Evolutionary conservation across 1,140 invertebrate genomes (phyloP), one percentile per base, ranked within the genome.

Genomic region (Drosophila auraria): DNA sequence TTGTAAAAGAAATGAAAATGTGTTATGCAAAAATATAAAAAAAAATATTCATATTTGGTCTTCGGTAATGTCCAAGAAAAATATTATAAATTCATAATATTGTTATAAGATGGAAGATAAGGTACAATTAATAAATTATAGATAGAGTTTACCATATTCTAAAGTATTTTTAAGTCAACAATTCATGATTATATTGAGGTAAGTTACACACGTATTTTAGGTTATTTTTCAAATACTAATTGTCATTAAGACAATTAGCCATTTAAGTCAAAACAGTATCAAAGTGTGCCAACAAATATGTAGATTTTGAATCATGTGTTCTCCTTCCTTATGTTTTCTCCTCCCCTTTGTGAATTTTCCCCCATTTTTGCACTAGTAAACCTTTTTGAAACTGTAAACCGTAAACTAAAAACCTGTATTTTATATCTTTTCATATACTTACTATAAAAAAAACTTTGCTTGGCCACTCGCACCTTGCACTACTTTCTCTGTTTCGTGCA

Each of bases 201-300:
- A 68, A 71, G 63, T 68, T 70, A 50, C 3, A 11, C 12, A 3
- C 30, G n/a, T 5, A 27, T 20, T 12, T 33, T 12, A 59, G n/a
- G 17, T 1, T 27, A 50, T 8, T 20, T 4, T 11, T 33, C 2
- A 42, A 47, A 25, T 49, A 42, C 0, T 33, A n/a, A 51, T 9
- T 36, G 33, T 40, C 3, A 45, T 2, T 36, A 36, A 36, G 33
- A 9, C 33, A 11, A 33, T 33, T 33, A 58, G 45, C 23, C 33
- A 56, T 36, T 20, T 59, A 68, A 44, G 27, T 25, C 15, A 65
- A 70, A 82, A 81, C 58, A 89, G 84, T 89, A 89, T 87, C 80
- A 87, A 91, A 87, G 69, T 91, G 87, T 91, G 87, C 87, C 87
- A 91, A 91, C 81, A 91, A 91, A 91, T 91, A 87, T 87, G 86